Percentiles rank a stretch among this genome's conserved stretches.
phyloP scores from a whole-genome alignment of 1,140 invertebrate species.

The Neodiprion virginianus region DNA sequence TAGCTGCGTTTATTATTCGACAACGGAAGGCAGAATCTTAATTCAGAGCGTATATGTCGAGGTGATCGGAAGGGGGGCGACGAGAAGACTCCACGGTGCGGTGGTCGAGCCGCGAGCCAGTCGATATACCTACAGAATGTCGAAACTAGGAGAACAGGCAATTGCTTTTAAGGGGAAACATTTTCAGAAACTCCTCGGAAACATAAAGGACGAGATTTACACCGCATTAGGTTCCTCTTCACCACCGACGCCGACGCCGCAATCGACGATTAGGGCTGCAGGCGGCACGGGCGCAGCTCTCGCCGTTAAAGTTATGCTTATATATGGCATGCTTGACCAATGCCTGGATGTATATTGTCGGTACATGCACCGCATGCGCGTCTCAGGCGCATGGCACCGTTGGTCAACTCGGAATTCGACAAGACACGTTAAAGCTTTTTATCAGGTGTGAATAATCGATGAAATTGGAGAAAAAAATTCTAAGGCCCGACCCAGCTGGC shows the following conservation, averaged over 20 bases:
- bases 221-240: not conserved
- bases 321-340: not conserved
- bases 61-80: no score
- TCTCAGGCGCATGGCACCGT: not conserved
- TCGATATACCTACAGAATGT: conserved; percentile 33
- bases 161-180: conserved; percentile 53
- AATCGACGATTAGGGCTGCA: not conserved
- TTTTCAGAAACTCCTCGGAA: conserved; percentile 5
- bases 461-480: not conserved
- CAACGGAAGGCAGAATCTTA: not conserved
- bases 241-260: not conserved
- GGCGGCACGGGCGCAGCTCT: not conserved
- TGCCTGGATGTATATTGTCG: not conserved
- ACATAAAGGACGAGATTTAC: conserved; percentile 7
- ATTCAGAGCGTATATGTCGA: not conserved
- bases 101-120: not conserved
- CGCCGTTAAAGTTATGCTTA: not conserved
- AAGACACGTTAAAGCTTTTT: conserved; percentile 11
- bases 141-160: conserved; percentile 47
- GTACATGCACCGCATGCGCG: not conserved
- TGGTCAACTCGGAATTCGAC: conserved; percentile 4
- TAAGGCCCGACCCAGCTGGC: no score
- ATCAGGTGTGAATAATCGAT: conserved; percentile 15
- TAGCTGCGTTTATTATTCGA: not conserved
- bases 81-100: no score